Conservation (phyloP, 2,113 vertebrate genomes). For the Colistium nudipinnis region DNA sequence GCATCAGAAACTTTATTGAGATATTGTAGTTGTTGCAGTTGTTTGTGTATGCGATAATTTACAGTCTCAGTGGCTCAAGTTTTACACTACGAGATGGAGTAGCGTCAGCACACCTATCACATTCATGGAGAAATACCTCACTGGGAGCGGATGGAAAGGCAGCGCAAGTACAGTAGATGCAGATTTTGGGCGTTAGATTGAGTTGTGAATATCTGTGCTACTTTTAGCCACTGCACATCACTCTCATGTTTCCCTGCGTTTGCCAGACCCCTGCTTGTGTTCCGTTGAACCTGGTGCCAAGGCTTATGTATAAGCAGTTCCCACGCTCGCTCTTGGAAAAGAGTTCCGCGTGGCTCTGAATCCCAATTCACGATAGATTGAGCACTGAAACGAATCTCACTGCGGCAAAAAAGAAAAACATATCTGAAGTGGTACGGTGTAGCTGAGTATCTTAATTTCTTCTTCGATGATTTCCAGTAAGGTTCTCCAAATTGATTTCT, state of each 20-base stretch:
- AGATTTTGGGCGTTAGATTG: conserved; percentile 66
- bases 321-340: conserved; percentile 66
- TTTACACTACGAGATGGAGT: conserved; percentile 20
- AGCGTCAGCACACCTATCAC: conserved; percentile 24
- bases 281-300: conserved; percentile 64
- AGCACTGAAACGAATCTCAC: conserved; percentile 5
- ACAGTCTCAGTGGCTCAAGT: conserved; percentile 11
- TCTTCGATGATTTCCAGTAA: no score
- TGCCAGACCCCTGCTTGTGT: conserved; percentile 71
- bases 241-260: conserved; percentile 74
- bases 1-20: neutral
- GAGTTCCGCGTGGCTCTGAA: conserved; percentile 34
- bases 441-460: neutral
- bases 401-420: conserved; percentile 7
- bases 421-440: neutral
- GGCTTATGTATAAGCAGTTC: conserved; percentile 69
- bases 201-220: conserved; percentile 80
- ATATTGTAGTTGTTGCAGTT: neutral
- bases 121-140: conserved; percentile 42
- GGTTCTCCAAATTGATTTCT: conserved; percentile 1
- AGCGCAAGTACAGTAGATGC: conserved; percentile 46
- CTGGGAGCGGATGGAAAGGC: conserved; percentile 58
- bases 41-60: neutral
- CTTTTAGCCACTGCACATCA: conserved; percentile 75
- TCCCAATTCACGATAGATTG: conserved; percentile 37